Conservation (phyloP, 2,113 vertebrate genomes). For the Psittacara wagleri region DNA sequence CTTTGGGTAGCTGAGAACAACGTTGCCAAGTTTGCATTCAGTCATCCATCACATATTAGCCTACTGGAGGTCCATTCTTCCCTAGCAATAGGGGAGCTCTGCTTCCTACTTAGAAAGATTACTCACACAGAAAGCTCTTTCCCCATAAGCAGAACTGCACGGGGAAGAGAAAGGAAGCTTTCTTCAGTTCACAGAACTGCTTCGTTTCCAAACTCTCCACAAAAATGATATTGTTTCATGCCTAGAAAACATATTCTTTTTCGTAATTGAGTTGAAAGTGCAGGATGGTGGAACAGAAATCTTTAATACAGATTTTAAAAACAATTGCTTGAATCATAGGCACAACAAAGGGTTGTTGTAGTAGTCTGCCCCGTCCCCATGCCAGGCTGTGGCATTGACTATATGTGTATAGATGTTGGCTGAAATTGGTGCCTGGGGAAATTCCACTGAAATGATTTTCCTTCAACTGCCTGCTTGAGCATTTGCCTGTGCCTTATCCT, state of each 20-base stretch:
- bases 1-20: constrained; percentile 18
- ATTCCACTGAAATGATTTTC: background rate
- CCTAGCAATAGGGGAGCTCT: constrained; percentile 61
- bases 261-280: background rate
- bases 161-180: constrained; percentile 24
- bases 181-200: background rate
- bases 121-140: constrained; percentile 39
- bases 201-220: background rate
- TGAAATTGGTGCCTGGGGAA: background rate
- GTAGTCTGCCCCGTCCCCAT: background rate
- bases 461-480: background rate
- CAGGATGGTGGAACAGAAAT: constrained; percentile 8
- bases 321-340: background rate
- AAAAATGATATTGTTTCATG: constrained; percentile 60
- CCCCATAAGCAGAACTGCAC: background rate
- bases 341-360: constrained; percentile 27
- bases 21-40: constrained; percentile 61
- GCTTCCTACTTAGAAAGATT: constrained; percentile 58
- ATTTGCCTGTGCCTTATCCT: background rate
- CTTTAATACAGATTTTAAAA: constrained; percentile 14
- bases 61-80: constrained; percentile 54
- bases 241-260: constrained; percentile 50
- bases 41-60: constrained; percentile 53
- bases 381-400: background rate
- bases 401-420: background rate